Evolutionary conservation across 1,140 invertebrate species (phyloP).

Genomic region (Procambarus virginalis): DNA sequence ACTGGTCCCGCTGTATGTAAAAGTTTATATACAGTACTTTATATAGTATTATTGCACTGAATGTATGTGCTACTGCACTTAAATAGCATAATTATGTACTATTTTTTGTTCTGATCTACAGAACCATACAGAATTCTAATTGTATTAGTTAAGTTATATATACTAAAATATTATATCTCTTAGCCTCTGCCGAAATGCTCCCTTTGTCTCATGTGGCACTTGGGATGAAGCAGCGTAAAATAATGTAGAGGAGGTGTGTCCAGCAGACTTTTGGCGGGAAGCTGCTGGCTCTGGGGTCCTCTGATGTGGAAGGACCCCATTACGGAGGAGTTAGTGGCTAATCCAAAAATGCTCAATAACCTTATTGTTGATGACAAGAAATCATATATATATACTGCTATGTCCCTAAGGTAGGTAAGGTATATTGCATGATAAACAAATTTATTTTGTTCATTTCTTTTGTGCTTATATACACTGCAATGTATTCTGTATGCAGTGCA

Average conservation of each 20-base stretch:
- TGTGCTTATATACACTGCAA: no score
- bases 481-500: no score
- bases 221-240: constrained; percentile 26
- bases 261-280: neutral
- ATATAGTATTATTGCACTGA: no score
- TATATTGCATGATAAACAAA: neutral
- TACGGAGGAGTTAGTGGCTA: constrained; percentile 7
- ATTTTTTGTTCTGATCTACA: no score
- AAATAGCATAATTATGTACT: no score
- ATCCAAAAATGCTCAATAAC: constrained; percentile 36
- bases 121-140: no score
- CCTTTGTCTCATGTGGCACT: neutral
- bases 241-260: constrained; percentile 4
- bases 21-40: no score
- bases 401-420: constrained; percentile 86
- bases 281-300: no score
- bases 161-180: neutral
- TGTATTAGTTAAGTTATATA: no score
- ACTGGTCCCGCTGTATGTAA: no score
- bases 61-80: no score
- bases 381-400: constrained; percentile 92
- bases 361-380: constrained; percentile 86
- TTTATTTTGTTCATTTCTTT: no score
- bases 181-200: neutral
- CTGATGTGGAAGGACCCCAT: neutral